Evolutionary conservation across 2,888 invertebrate species (phyloP).

Genomic region (Flexamia atlantica): DNA sequence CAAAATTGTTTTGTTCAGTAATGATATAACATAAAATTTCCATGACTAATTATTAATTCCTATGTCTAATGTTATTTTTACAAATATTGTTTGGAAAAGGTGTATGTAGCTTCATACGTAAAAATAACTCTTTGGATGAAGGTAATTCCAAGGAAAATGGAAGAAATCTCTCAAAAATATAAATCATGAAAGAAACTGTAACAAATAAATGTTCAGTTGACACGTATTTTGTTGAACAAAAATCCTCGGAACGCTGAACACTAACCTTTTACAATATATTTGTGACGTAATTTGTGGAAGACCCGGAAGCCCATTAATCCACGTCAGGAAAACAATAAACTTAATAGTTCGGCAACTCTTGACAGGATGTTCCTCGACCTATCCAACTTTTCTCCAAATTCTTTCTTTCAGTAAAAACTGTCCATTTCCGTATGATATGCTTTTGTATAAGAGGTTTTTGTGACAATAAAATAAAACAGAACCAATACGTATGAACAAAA

Average conservation of each 20-base stretch:
- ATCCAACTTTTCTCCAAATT: neutral
- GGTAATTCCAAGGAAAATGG: no score
- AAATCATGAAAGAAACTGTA: neutral
- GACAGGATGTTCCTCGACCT: constrained; percentile 6
- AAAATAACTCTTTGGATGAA: no score
- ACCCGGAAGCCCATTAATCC: constrained; percentile 3
- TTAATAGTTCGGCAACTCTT: constrained; percentile 24
- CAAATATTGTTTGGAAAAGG: no score
- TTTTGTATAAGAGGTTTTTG: no score
- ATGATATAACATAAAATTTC: no score
- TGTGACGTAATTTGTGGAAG: constrained; percentile 30
- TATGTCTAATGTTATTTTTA: no score
- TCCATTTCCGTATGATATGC: neutral
- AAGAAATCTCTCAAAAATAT: no score
- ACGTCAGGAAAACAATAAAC: constrained; percentile 30
- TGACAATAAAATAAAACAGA: no score
- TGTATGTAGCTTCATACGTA: no score
- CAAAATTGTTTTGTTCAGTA: no score
- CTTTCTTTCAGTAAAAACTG: neutral
- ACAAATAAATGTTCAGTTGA: neutral
- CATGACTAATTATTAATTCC: no score
- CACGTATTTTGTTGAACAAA: neutral
- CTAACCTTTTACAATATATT: constrained; percentile 30
- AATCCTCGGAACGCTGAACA: neutral
- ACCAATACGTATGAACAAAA: no score